Conservation (phyloP, 2,888 invertebrate species). For the Gymnocheta viridis region DNA sequence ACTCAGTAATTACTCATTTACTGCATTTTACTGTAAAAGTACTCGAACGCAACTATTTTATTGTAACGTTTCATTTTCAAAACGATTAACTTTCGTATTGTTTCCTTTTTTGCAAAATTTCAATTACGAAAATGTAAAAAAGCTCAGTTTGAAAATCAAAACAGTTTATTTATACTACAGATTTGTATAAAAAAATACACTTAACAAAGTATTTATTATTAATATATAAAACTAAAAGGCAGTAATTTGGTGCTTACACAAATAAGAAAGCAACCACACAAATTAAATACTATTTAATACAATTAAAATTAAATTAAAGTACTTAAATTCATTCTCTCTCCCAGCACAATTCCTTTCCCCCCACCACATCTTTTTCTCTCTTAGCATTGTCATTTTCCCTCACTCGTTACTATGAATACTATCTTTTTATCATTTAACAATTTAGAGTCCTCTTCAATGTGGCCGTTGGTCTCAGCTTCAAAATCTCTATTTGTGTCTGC, state of each 20-base stretch:
- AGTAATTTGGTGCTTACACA: constrained; percentile 11
- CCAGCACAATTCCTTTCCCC: neutral
- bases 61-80: too few relatives aligned
- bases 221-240: constrained; percentile 23
- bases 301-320: constrained; percentile 8
- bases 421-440: constrained; percentile 67
- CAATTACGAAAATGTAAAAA: neutral
- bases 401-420: constrained; percentile 59
- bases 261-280: neutral
- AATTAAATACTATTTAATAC: constrained; percentile 6
- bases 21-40: too few relatives aligned
- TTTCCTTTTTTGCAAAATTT: too few relatives aligned
- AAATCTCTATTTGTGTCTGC: constrained; percentile 48
- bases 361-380: neutral
- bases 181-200: constrained; percentile 15
- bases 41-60: too few relatives aligned
- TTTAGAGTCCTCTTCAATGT: constrained; percentile 63
- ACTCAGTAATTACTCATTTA: too few relatives aligned
- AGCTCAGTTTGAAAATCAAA: neutral
- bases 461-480: constrained; percentile 57
- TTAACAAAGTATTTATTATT: constrained; percentile 23
- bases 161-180: neutral
- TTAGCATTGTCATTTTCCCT: constrained; percentile 6
- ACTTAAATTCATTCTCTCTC: neutral
- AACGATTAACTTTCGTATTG: too few relatives aligned